phyloP scores from a whole-genome alignment of 2,113 vertebrate species.

The Hassar affinis region DNA sequence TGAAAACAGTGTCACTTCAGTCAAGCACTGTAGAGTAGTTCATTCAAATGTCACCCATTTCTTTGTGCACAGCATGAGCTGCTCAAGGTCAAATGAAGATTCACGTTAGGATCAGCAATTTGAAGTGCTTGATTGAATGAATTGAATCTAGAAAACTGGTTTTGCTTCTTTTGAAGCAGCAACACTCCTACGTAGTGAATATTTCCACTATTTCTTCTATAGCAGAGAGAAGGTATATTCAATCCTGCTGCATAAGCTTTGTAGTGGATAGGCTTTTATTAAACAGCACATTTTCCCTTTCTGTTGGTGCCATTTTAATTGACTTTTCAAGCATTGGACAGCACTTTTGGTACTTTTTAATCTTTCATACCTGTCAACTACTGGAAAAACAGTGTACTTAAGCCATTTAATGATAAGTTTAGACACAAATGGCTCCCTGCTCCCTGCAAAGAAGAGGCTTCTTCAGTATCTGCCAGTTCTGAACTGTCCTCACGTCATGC shows the following conservation, averaged over 20 bases:
- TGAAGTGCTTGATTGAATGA: constrained; percentile 37
- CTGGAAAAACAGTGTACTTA: constrained; percentile 24
- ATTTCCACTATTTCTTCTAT: constrained; percentile 5
- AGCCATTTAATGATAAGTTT: constrained; percentile 44
- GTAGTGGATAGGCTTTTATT: constrained; percentile 14
- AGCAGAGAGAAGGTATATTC: background rate
- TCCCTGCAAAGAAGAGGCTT: constrained; percentile 46
- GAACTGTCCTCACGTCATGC: constrained; percentile 59
- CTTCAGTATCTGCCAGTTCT: constrained; percentile 56
- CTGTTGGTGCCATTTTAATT: constrained; percentile 15
- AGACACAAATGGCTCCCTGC: constrained; percentile 52
- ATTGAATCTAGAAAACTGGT: constrained; percentile 15
- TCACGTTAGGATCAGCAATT: constrained; percentile 34
- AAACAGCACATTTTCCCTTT: constrained; percentile 2
- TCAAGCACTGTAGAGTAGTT: constrained; percentile 47
- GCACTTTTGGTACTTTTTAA: constrained; percentile 29
- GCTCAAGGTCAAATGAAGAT: constrained; percentile 50
- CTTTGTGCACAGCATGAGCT: constrained; percentile 33
- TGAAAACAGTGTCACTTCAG: constrained; percentile 41
- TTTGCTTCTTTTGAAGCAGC: constrained; percentile 8
- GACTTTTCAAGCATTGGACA: constrained; percentile 38
- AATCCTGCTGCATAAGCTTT: constrained; percentile 2
- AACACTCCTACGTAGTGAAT: constrained; percentile 2
- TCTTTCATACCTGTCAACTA: constrained; percentile 24
- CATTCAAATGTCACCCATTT: constrained; percentile 41